Conservation (phyloP, 2,113 vertebrate genomes). For the Bujurquina vittata region DNA sequence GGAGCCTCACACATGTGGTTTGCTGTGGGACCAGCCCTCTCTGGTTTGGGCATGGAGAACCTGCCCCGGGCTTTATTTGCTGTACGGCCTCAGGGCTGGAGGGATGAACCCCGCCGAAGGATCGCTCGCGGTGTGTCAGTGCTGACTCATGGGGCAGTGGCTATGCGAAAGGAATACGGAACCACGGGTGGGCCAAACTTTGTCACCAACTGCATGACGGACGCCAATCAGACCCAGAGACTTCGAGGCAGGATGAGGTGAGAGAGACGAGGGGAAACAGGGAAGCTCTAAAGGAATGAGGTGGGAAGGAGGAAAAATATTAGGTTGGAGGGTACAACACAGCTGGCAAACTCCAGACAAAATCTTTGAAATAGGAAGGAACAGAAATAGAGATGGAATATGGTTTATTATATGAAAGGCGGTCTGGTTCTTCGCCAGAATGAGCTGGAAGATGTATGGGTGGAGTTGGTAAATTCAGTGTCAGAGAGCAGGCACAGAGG, state of each 20-base stretch:
- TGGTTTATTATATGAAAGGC: slow-evolving; percentile 30
- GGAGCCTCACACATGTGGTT: slow-evolving; percentile 95
- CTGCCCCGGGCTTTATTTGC: slow-evolving; percentile 89
- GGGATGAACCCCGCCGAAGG: slow-evolving; percentile 87
- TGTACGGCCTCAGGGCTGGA: slow-evolving; percentile 91
- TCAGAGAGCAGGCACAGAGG: slow-evolving; percentile 56
- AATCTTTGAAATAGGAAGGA: slow-evolving; percentile 15
- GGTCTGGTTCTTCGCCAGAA: slow-evolving; percentile 33
- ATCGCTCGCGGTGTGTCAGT: slow-evolving; percentile 91
- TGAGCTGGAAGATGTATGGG: slow-evolving; percentile 55
- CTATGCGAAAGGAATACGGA: slow-evolving; percentile 88
- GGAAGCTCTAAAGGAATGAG: not conserved
- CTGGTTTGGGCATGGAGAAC: slow-evolving; percentile 83
- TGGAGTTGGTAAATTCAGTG: slow-evolving; percentile 40
- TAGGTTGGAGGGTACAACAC: not conserved
- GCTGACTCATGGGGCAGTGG: slow-evolving; percentile 90
- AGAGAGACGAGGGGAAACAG: slow-evolving; percentile 54
- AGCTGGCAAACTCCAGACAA: slow-evolving; percentile 9
- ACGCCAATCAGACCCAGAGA: slow-evolving; percentile 86
- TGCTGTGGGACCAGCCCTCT: slow-evolving; percentile 88
- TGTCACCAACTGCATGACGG: slow-evolving; percentile 88
- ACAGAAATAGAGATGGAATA: slow-evolving; percentile 17
- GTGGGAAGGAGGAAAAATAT: slow-evolving; percentile 9
- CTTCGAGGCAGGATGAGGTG: slow-evolving; percentile 86
- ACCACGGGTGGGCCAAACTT: slow-evolving; percentile 87